phyloP scores from a whole-genome alignment of 2,888 invertebrate species.

The Odontomyia ornata region DNA sequence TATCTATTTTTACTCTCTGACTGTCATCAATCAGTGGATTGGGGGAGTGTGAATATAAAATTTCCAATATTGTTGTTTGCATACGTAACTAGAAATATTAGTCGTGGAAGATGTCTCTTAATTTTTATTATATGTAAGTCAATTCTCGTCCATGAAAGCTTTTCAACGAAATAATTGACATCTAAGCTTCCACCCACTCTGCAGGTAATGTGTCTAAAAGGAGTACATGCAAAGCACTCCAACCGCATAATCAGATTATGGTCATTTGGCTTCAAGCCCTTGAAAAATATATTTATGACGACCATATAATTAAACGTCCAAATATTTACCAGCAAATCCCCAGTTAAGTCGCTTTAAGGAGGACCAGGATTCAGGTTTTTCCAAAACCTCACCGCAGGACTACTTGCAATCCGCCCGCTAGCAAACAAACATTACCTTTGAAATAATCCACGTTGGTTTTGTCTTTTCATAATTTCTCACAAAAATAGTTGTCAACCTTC shows the following conservation, averaged over 20 bases:
- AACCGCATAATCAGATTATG: slow-evolving; percentile 37
- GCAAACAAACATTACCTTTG: slow-evolving; percentile 5
- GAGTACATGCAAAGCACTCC: too few relatives aligned
- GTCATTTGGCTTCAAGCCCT: slow-evolving; percentile 20
- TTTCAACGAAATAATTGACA: not conserved
- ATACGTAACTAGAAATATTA: too few relatives aligned
- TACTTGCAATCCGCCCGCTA: slow-evolving; percentile 10
- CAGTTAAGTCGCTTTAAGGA: slow-evolving; percentile 7
- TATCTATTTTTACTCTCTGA: too few relatives aligned
- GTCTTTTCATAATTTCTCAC: slow-evolving; percentile 33
- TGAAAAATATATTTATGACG: slow-evolving; percentile 32
- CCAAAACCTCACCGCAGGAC: slow-evolving; percentile 38
- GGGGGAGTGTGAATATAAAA: too few relatives aligned
- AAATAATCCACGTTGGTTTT: slow-evolving; percentile 13
- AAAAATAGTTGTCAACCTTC: slow-evolving; percentile 15
- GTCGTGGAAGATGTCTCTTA: too few relatives aligned
- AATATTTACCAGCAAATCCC: slow-evolving; percentile 41
- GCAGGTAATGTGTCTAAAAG: not conserved
- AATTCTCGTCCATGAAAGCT: too few relatives aligned
- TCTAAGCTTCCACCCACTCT: not conserved
- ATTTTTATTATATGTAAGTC: too few relatives aligned
- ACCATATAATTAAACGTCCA: slow-evolving; percentile 41
- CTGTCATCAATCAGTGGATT: too few relatives aligned
- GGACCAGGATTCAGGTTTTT: not conserved
- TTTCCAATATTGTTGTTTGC: too few relatives aligned